Percentiles rank a stretch among this genome's conserved stretches.
Conservation (phyloP, 2,888 invertebrate genomes). For the Dicyrtoma fusca region DNA sequence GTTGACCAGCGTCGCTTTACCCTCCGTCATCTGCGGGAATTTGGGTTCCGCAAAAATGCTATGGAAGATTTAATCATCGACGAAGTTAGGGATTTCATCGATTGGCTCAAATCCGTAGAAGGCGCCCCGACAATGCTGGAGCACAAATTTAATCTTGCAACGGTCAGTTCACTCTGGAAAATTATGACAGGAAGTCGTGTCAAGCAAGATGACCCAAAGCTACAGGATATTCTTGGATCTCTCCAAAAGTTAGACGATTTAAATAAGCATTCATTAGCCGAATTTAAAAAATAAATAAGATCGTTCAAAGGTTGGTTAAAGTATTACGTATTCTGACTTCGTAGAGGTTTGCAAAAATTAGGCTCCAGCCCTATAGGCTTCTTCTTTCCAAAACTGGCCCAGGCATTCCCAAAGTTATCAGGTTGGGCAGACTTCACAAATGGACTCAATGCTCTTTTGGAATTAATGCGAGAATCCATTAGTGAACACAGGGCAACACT, state of each 20-base stretch:
- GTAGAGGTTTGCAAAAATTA: no score
- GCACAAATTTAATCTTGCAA: slow-evolving; percentile 17
- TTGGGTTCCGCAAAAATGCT: slow-evolving; percentile 18
- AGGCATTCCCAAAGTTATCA: not conserved
- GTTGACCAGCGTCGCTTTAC: slow-evolving; percentile 17
- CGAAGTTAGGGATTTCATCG: slow-evolving; percentile 18
- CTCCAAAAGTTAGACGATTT: not conserved
- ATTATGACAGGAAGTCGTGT: slow-evolving; percentile 20
- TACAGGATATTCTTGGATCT: not conserved
- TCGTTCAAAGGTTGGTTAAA: no score
- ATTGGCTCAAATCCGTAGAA: slow-evolving; percentile 13
- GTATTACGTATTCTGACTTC: no score
- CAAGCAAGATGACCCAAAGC: not conserved
- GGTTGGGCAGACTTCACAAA: slow-evolving; percentile 1
- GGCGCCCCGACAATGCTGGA: slow-evolving; percentile 5
- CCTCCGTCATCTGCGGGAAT: slow-evolving; percentile 16
- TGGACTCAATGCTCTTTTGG: not conserved
- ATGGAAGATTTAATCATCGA: slow-evolving; percentile 15
- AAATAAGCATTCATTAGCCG: no score
- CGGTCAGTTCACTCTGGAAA: slow-evolving; percentile 23
- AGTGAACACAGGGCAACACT: slow-evolving; percentile 6
- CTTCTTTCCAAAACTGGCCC: slow-evolving; percentile 21
- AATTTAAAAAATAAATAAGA: no score
- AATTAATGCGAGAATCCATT: not conserved
- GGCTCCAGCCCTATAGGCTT: not conserved